Conservation (phyloP, 2,797 vertebrate species). For the Gymnocypris eckloni region DNA sequence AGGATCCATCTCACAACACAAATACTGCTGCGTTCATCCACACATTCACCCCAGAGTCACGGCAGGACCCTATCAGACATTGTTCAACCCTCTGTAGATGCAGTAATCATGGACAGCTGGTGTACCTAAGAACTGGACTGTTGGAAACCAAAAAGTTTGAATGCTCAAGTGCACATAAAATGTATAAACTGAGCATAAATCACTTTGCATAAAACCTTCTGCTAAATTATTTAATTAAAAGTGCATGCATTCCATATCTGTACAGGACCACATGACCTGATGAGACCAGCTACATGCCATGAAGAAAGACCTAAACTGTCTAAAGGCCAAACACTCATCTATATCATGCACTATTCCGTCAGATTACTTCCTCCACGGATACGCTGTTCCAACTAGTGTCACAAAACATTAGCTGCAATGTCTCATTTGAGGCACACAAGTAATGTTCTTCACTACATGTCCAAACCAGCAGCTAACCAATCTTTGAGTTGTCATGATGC, state of each 20-base stretch:
- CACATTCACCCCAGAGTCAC: conserved; percentile 14
- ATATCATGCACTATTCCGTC: conserved; percentile 9
- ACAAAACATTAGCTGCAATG: conserved; percentile 24
- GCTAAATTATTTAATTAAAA: background rate
- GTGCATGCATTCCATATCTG: background rate
- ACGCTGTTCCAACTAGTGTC: background rate
- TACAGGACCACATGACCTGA: background rate
- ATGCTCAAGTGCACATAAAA: background rate
- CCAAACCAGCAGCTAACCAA: background rate
- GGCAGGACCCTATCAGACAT: conserved; percentile 2
- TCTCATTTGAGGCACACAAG: background rate
- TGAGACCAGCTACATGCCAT: background rate
- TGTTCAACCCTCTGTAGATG: conserved; percentile 4
- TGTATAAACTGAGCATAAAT: background rate
- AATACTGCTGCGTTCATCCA: conserved; percentile 7
- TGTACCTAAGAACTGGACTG: background rate
- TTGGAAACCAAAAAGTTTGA: background rate
- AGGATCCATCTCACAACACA: conserved; percentile 43
- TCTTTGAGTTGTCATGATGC: conserved; percentile 8
- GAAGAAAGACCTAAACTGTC: background rate
- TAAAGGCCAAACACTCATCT: conserved; percentile 6
- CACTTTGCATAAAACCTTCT: background rate
- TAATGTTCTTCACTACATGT: conserved; percentile 4
- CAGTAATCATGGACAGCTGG: background rate
- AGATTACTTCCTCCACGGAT: background rate